Conservation (phyloP, 2,888 invertebrate species). For the Acanthosepion pharaonis region DNA sequence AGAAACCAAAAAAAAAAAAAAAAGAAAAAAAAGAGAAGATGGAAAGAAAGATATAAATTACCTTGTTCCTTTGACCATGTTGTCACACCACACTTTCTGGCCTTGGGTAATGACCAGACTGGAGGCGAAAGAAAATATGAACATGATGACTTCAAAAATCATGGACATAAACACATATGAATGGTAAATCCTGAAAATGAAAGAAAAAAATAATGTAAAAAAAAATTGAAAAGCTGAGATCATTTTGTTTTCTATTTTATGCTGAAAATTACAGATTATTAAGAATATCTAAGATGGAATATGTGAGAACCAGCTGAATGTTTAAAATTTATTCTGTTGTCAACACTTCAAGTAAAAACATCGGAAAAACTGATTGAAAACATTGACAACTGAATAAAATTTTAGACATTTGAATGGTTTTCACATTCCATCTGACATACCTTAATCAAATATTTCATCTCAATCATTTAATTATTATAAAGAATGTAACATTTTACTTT, state of each 20-base stretch:
- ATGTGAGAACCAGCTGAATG: too few relatives aligned
- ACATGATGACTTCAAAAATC: neutral
- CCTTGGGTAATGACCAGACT: neutral
- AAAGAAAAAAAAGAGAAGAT: neutral
- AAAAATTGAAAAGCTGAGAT: neutral
- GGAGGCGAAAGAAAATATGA: neutral
- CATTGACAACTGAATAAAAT: too few relatives aligned
- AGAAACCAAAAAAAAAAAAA: neutral
- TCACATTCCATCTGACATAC: too few relatives aligned
- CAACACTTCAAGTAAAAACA: too few relatives aligned
- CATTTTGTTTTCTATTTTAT: neutral
- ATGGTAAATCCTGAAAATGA: neutral
- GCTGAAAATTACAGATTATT: neutral
- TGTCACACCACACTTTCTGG: neutral
- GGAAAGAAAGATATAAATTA: neutral
- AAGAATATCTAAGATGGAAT: too few relatives aligned
- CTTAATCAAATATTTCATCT: too few relatives aligned
- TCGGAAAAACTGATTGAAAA: too few relatives aligned
- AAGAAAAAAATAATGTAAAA: neutral
- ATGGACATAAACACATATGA: neutral
- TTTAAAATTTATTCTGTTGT: too few relatives aligned
- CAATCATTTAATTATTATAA: too few relatives aligned
- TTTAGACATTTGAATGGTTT: too few relatives aligned
- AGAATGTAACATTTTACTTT: too few relatives aligned
- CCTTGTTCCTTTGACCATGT: neutral